phyloP scores from a whole-genome alignment of 2,113 vertebrate genomes.

The Hippocampus guttulatus region DNA sequence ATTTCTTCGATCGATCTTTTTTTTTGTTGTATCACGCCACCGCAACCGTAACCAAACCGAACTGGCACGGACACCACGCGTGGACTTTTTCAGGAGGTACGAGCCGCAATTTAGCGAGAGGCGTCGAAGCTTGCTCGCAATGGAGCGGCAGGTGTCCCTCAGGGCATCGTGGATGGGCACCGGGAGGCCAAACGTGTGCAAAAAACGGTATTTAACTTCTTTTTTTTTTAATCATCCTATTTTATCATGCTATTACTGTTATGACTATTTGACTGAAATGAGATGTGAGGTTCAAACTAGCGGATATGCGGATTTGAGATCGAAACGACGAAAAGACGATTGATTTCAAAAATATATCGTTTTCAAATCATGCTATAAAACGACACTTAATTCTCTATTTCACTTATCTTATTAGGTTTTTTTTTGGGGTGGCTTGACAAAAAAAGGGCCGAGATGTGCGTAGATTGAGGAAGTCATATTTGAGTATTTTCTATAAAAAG shows the following conservation, averaged over 20 bases:
- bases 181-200: conserved; percentile 42
- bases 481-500: neutral
- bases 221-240: neutral
- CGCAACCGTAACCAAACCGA: neutral
- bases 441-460: neutral
- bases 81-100: neutral
- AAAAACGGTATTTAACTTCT: conserved; percentile 55
- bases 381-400: neutral
- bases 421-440: neutral
- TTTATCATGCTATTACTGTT: neutral
- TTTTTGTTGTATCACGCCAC: neutral
- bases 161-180: conserved; percentile 43
- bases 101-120: neutral
- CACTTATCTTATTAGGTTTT: neutral
- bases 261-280: neutral
- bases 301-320: neutral
- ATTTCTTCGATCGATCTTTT: neutral
- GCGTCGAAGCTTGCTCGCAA: conserved; percentile 25
- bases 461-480: conserved; percentile 34
- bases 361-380: neutral
- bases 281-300: neutral
- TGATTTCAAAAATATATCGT: neutral
- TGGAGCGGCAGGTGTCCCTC: conserved; percentile 56
- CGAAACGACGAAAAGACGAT: neutral
- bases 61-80: neutral